Base-by-base conservation (phyloP, 2,113 vertebrate species). In the Brachionichthys hirsutus region DNA sequence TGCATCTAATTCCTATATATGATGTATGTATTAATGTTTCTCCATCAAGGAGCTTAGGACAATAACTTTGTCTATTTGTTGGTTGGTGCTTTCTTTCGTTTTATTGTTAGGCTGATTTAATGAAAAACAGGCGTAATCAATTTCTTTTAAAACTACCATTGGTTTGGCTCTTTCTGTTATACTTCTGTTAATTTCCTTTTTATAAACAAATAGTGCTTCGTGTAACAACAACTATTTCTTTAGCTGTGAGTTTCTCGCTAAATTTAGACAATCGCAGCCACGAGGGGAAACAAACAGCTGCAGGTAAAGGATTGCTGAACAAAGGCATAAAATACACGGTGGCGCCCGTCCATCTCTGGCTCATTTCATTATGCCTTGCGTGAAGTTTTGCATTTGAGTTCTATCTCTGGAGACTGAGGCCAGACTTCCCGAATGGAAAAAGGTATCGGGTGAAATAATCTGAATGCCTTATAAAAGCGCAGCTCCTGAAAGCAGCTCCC, bases 351-450 rank as follows among this genome's bases (percentile, higher is more conserved):
- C 20, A 16, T 46, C 12, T 18, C 16, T 20, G 6, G 20, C 15
- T 12, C 1, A 18, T 53, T 46, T 64, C 48, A 61, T 2, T 9
- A 17, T 49, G 20, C n/a, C 41, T 9, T 17, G 11, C 6, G 1
- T 36, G 70, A 45, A 1, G 36, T 68, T 86, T 84, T 84, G 78
- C 81, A 80, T 84, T 22, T 52, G 45, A 30, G 44, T 35, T 48
- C 45, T 36, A 63, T 41, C 7, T 34, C 49, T 5, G 0, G 75
- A 67, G 73, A 61, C 70, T 54, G 47, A 35, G 3, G 43, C 9
- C 8, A 5, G 14, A 10, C 50, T 69, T 68, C 70, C 55, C 40
- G 43, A 16, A 57, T 16, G 14, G 52, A 48, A 46, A 38, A 17
- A 38, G 50, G 70, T 47, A 62, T 70, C 79, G 60, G 54, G 58